A percentile compares a stretch with the other conserved stretches of the same genome.
phyloP scores from a whole-genome alignment of 2,888 invertebrate genomes.

The Hoplodrina blanda region DNA sequence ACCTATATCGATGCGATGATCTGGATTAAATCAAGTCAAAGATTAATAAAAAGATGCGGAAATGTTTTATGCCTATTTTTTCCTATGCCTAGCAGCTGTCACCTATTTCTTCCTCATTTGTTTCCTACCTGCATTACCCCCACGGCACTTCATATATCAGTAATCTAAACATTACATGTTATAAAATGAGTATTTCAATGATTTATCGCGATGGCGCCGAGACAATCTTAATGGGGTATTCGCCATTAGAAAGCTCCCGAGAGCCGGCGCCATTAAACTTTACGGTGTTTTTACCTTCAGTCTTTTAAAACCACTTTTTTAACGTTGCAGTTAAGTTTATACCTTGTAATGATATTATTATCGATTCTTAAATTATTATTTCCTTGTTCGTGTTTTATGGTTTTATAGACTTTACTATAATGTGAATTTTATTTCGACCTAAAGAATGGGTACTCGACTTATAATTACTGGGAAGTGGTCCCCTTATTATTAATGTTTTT shows the following conservation, averaged over 20 bases:
- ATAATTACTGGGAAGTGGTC: no score
- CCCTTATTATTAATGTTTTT: no score
- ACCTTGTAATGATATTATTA: constrained; percentile 7
- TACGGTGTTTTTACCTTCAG: constrained; percentile 51
- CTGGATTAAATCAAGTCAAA: constrained; percentile 75
- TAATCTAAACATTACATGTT: constrained; percentile 33
- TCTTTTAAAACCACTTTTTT: constrained; percentile 48
- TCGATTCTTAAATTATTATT: not conserved
- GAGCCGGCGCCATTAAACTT: constrained; percentile 51
- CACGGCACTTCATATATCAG: constrained; percentile 20
- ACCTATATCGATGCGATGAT: constrained; percentile 73
- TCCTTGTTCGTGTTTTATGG: not conserved
- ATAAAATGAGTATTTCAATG: constrained; percentile 39
- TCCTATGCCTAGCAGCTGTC: not conserved
- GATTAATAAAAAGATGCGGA: constrained; percentile 58
- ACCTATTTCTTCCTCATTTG: not conserved
- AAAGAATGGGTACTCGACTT: not conserved
- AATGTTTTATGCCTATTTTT: constrained; percentile 17
- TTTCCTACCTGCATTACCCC: not conserved
- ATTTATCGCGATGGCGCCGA: constrained; percentile 45
- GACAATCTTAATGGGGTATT: constrained; percentile 59
- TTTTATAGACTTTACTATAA: not conserved
- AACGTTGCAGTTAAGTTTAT: constrained; percentile 12
- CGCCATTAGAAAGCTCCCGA: constrained; percentile 58
- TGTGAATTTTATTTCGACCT: not conserved